Evolutionary conservation across 2,113 vertebrate species (phyloP).

Genomic region (Melierax canorus): DNA sequence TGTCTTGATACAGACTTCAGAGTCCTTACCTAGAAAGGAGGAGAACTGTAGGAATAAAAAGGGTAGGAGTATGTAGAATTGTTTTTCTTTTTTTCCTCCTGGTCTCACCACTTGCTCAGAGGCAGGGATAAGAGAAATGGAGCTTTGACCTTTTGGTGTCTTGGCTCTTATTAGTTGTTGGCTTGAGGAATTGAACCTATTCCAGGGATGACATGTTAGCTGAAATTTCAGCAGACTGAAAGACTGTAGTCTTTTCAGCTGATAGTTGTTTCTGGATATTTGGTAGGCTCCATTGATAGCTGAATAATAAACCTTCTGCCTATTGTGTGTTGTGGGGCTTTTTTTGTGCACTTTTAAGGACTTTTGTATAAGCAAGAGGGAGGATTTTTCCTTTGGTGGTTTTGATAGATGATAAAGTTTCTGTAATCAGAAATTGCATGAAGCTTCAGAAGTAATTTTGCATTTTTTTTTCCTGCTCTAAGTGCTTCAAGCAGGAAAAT

Average conservation of each 20-base stretch:
- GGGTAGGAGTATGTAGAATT: neutral
- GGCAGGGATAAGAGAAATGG: neutral
- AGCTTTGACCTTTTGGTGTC: neutral
- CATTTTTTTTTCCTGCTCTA: neutral
- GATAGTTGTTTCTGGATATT: neutral
- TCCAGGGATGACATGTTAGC: neutral
- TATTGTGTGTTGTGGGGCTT: rapidly evolving
- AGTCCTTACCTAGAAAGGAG: neutral
- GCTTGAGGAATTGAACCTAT: neutral
- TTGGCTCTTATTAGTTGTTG: neutral
- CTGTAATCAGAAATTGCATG: rapidly evolving
- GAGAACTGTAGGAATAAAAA: neutral
- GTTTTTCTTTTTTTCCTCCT: neutral
- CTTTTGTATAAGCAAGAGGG: neutral
- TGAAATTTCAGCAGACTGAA: neutral
- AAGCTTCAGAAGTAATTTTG: neutral
- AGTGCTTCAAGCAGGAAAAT: neutral
- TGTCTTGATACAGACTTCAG: neutral
- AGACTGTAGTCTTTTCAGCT: neutral
- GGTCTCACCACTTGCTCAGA: neutral
- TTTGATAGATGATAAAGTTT: neutral
- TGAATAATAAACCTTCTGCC: neutral
- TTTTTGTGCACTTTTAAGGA: neutral
- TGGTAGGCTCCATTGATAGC: neutral
- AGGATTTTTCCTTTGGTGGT: neutral